Percentiles rank a stretch among this genome's conserved stretches.
Conservation (phyloP, 2,113 vertebrate species). For the Phrynosoma platyrhinos region DNA sequence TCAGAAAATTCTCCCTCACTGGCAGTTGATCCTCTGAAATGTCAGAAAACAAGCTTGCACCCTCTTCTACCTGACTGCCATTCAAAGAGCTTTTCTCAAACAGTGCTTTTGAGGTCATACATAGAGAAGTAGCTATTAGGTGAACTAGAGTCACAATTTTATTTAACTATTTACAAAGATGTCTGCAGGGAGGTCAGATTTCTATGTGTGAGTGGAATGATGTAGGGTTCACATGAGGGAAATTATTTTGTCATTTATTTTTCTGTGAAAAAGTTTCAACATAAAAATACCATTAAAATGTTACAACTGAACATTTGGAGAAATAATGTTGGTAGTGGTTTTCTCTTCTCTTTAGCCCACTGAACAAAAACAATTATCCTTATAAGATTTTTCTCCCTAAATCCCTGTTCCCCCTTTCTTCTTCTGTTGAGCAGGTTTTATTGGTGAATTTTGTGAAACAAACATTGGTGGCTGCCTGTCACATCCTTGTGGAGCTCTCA, state of each 20-base stretch:
- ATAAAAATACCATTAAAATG: background rate
- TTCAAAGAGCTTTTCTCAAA: no score
- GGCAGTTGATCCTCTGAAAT: no score
- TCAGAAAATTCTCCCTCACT: no score
- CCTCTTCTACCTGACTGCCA: no score
- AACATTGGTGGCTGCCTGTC: slow-evolving; percentile 73
- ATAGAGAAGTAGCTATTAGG: no score
- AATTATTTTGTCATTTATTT: background rate
- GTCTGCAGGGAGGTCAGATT: background rate
- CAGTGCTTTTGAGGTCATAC: no score
- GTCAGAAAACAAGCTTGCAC: no score
- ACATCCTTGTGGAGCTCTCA: slow-evolving; percentile 80
- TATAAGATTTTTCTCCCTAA: background rate
- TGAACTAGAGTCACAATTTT: background rate
- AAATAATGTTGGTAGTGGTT: background rate
- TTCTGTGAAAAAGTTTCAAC: background rate
- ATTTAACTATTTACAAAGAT: background rate
- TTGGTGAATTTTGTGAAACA: slow-evolving; percentile 81
- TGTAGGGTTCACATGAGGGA: background rate
- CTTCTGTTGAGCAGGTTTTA: slow-evolving; percentile 75
- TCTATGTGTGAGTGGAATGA: background rate
- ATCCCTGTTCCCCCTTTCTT: background rate
- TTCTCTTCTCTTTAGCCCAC: background rate
- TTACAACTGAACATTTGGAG: background rate
- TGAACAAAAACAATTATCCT: background rate